Evolutionary conservation across 2,113 vertebrate species (phyloP), one percentile per base, ranked within the genome.

Genomic region (Xyliphius kryptos): DNA sequence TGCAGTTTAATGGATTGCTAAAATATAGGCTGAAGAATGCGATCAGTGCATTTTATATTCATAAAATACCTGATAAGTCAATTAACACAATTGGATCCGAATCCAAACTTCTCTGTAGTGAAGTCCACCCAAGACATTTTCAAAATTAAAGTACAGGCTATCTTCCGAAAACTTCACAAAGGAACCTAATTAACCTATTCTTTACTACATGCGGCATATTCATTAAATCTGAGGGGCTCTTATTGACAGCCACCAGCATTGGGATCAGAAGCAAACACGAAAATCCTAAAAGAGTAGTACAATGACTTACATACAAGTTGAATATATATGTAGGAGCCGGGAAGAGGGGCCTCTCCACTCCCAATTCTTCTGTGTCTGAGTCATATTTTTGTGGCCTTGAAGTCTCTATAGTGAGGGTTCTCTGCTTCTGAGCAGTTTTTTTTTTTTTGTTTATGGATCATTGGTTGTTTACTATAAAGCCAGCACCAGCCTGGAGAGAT

Each of bases 401-500:
- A 88, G 87, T 91, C 86, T 83, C 77, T 84, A 79, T 79, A 76
- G 80, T 88, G 82, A 81, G 67, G 75, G 76, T 77, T 75, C 87
- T 77, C 82, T 77, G 80, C 81, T 83, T 83, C 86, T 76, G 72
- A 79, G 78, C 66, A 74, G 60, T 14, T 19, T 14, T 36, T 46
- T 56, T 54, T 62, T 80, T 84, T 82, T 87, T 89, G 79, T 88
- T 84, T 87, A 84, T 82, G 87, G 86, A 89, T 93, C 89, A 89
- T 84, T 77, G 90, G 88, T 90, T 95, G 90, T 93, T 95, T 94
- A 91, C 91, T 89, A 85, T 83, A 86, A 89, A 82, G 74, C 87
- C 87, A 85, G 80, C 80, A 70, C 80, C 86, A 77, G 80, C 79
- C 86, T 91, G 88, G 90, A 91, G 93, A 92, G 92, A 92, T 88